Base-by-base conservation (phyloP, 2,797 vertebrate species). In the Malurus leucopterus region DNA sequence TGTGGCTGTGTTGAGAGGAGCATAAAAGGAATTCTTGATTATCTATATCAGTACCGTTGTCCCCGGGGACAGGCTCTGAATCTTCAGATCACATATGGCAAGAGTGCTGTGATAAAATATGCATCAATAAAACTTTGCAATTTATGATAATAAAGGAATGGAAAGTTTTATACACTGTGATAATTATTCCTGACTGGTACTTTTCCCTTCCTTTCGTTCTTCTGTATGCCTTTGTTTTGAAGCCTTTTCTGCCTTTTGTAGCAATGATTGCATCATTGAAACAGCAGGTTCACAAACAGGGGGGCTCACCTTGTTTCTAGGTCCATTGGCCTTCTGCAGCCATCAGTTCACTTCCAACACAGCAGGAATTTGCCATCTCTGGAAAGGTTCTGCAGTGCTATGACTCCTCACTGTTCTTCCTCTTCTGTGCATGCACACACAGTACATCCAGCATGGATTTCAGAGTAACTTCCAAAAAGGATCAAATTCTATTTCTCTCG, bases 1-100 rank as follows among this genome's bases (percentile, higher is more conserved):
- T 76, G 90, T 88, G 85, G 86, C 88, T 65, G 91, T 88, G 81
- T 94, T 91, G 93, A 95, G 93, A 93, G 85, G 75, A 92, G 92
- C 94, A 96, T 96, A 95, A 97, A 97, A 97, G 86, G 97, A 97
- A 97, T 96, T 93, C 95, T 96, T 97, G 97, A 97, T 97, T 96
- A 97, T 96, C 96, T 95, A 17, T 96, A 96, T 96, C 96, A 95
- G 94, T 92, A 86, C 94, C 46, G 46, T 88, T 92, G 91, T 96
- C 97, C 95, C 95, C 3, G 0, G 93, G 95, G 96, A 97, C 68
- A 91, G 27, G 22, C 88, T 95, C 74, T 54, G 95, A 96, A 94
- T 96, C 96, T 95, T 97, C 93, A 96, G 96, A 97, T 96, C 96
- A 96, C 96, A 96, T 96, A 97, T 96, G 95, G 96, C 96, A 96